phyloP scores from a whole-genome alignment of 2,113 vertebrate species.

The Hypanus sabinus region DNA sequence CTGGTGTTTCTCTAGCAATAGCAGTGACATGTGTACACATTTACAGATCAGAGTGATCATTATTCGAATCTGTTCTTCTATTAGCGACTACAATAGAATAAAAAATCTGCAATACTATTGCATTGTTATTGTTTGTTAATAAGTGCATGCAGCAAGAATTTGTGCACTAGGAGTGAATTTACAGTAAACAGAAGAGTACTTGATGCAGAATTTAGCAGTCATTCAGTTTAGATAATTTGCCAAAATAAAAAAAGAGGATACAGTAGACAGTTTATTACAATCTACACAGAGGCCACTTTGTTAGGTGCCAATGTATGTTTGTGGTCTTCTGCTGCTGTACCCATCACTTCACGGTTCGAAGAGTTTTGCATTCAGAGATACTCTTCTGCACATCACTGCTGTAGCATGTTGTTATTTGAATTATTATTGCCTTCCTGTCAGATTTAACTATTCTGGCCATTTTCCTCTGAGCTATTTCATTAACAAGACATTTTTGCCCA shows the following conservation, averaged over 20 bases:
- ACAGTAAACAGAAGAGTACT: background rate
- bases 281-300: no score
- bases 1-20: background rate
- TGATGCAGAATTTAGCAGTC: background rate
- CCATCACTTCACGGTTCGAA: no score
- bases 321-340: no score
- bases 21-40: background rate
- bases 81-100: background rate
- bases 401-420: no score
- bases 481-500: no score
- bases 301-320: no score
- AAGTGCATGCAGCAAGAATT: background rate
- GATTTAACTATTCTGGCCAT: no score
- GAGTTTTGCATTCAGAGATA: no score
- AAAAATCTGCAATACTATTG: background rate
- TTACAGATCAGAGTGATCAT: background rate
- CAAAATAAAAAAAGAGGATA: background rate
- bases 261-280: background rate
- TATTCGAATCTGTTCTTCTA: background rate
- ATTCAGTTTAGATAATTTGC: background rate
- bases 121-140: background rate
- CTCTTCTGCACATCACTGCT: no score
- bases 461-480: no score
- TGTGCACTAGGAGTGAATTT: background rate
- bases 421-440: no score